Percentiles rank a stretch among this genome's conserved stretches.
Evolutionary conservation across 2,113 vertebrate genomes (phyloP).

Genomic region (Arothron firmamentum): DNA sequence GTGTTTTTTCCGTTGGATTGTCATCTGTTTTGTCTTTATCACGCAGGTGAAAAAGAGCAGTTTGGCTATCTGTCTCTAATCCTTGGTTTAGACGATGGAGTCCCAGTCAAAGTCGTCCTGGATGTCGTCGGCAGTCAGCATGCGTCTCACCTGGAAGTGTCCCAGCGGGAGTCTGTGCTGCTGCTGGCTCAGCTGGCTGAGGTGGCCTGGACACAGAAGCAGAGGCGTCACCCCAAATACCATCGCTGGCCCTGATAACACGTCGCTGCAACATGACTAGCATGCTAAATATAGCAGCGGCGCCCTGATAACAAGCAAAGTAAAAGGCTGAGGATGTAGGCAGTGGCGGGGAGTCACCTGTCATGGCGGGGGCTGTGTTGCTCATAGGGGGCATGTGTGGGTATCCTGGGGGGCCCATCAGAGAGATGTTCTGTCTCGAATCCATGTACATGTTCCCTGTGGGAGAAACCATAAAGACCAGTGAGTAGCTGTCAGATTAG

Average conservation of each 20-base stretch:
- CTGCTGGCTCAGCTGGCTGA: conserved; percentile 80
- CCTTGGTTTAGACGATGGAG: conserved; percentile 79
- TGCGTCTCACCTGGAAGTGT: conserved; percentile 84
- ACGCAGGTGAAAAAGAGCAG: conserved; percentile 31
- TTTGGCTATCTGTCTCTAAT: conserved; percentile 6
- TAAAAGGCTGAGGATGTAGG: no score
- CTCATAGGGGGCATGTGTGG: conserved; percentile 80
- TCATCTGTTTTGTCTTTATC: conserved; percentile 48
- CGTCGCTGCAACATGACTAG: no score
- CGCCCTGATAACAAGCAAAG: no score
- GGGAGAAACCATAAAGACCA: conserved; percentile 49
- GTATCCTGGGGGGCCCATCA: conserved; percentile 84
- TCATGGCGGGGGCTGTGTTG: conserved; percentile 76
- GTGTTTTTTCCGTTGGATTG: conserved; percentile 57
- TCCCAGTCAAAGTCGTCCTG: conserved; percentile 90
- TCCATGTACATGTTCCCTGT: conserved; percentile 85
- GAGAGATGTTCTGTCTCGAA: conserved; percentile 82
- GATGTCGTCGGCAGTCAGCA: conserved; percentile 83
- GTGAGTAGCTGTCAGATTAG: conserved; percentile 44
- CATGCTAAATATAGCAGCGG: neutral
- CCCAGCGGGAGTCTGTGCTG: conserved; percentile 79
- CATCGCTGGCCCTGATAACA: no score
- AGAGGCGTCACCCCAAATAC: neutral
- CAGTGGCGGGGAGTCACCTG: conserved; percentile 67
- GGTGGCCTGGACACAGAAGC: conserved; percentile 71